Evolutionary conservation across 2,113 vertebrate species (phyloP), one percentile per base, ranked within the genome.

Genomic region (Dicentrarchus labrax): DNA sequence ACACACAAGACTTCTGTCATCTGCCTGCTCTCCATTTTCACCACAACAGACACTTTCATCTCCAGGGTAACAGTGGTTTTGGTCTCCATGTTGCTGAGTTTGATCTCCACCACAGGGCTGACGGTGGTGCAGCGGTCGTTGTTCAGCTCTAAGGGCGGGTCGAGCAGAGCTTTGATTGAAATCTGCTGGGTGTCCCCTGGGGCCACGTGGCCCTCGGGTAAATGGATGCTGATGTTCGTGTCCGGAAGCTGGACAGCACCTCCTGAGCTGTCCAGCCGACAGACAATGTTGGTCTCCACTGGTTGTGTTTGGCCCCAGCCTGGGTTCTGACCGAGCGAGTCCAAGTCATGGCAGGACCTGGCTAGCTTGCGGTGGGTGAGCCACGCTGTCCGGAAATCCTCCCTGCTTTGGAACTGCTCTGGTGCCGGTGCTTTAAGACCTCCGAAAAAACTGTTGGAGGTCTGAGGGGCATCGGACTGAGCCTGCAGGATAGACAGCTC

Each of bases 251-350:
- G 97, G 48, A 99, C 96, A 0, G 97, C 94, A 0, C 98, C 98
- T 0, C 98, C 98, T 0, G 96, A 96, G 65, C 96, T 96, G 69
- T 99, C 98, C 89, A 99, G 91, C 80, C 96, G 97, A 88, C 98
- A 99, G 24, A 98, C 97, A 0, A 98, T 97, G 82, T 95, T 98
- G 0, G 97, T 98, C 90, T 99, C 98, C 75, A 99, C 96, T 0
- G 98, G 97, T 39, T 99, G 98, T 0, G 98, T 99, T 94, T 99
- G 98, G 62, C 98, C 98, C 98, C 98, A 99, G 16, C 98, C 98
- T 0, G 97, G 98, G 87, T 92, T 99, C 68, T 98, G 98, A 57
- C 97, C 98, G 1, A 99, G 94, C 19, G 97, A 94, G 87, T 99
- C 97, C 86, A 99, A 83, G 88, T 99, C 97, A 0, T 99, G 98